Percentiles rank a stretch among this genome's conserved stretches.
Evolutionary conservation across 1,140 invertebrate genomes (phyloP).

Genomic region (Scylla paramamosain): DNA sequence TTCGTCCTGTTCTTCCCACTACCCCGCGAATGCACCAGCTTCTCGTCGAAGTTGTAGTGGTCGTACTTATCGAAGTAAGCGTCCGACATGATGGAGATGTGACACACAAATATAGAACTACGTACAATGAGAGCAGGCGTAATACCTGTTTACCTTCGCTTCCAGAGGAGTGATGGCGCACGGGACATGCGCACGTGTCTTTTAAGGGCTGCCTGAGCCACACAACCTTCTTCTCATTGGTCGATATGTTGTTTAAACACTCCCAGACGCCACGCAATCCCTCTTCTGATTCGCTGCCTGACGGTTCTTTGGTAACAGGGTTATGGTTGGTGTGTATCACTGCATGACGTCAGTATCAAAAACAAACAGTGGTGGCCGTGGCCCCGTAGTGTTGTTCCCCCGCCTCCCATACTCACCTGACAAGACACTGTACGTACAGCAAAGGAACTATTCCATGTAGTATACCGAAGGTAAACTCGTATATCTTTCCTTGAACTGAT

Average conservation of each 20-base stretch:
- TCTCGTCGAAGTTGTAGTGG: constrained; percentile 78
- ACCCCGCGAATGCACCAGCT: constrained; percentile 75
- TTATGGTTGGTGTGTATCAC: neutral
- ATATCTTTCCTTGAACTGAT: too few species aligned
- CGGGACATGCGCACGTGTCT: neutral
- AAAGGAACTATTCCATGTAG: neutral
- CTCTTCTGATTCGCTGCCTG: neutral
- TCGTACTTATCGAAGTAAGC: constrained; percentile 77
- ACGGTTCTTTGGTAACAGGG: neutral
- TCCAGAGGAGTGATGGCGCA: neutral
- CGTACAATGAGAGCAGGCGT: neutral
- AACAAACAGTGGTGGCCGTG: constrained; percentile 39
- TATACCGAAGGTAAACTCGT: too few species aligned
- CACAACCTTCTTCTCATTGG: constrained; percentile 41
- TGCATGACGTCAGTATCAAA: constrained; percentile 34
- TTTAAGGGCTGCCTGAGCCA: constrained; percentile 26
- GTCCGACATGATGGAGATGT: constrained; percentile 72
- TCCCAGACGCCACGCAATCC: neutral
- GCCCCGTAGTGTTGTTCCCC: neutral
- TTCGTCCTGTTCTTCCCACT: constrained; percentile 76
- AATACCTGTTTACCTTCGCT: neutral
- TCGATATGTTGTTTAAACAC: neutral
- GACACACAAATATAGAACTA: neutral
- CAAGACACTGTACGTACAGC: neutral
- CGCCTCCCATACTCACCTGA: neutral